These are phyloP conservation scores for Oncopodura yosiiana DNA, from an alignment of 1,140 invertebrate genomes.

Conservation along the genomic window DNA sequence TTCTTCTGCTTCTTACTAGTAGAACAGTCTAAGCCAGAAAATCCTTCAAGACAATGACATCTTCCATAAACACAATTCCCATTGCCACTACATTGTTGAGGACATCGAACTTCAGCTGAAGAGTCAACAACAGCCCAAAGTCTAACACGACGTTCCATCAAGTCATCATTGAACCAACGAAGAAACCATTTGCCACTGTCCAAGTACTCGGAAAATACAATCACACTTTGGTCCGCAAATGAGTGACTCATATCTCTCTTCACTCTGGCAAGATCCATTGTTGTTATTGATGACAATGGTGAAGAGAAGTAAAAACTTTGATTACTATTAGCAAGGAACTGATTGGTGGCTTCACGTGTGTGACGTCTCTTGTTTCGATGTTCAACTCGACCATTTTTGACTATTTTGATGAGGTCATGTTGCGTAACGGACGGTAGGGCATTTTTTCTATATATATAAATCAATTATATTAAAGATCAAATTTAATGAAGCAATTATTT, in stretches of 20 bases:
- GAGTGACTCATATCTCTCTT: slow-evolving; percentile 15
- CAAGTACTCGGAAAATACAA: slow-evolving; percentile 53
- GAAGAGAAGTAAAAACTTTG: neutral
- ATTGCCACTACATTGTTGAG: slow-evolving; percentile 86
- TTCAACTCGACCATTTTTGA: slow-evolving; percentile 68
- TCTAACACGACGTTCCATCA: slow-evolving; percentile 53
- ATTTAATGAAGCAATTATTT: too few species aligned
- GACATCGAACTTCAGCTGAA: slow-evolving; percentile 71
- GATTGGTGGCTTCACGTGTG: slow-evolving; percentile 11
- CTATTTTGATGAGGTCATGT: slow-evolving; percentile 89
- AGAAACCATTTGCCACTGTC: slow-evolving; percentile 91
- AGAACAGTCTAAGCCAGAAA: slow-evolving; percentile 81
- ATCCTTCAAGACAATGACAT: slow-evolving; percentile 92
- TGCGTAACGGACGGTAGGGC: slow-evolving; percentile 87
- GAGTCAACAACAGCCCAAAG: slow-evolving; percentile 65
- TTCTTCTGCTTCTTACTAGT: slow-evolving; percentile 61
- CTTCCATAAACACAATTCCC: slow-evolving; percentile 90
- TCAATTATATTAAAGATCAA: too few species aligned
- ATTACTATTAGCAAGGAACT: neutral
- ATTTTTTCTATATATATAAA: too few species aligned
- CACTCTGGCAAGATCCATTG: neutral
- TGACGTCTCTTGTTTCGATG: slow-evolving; percentile 46
- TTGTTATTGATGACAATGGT: neutral
- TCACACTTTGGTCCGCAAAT: slow-evolving; percentile 22
- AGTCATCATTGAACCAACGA: slow-evolving; percentile 88